Conservation (phyloP, 2,888 invertebrate genomes). For the Leucophora obtusa region DNA sequence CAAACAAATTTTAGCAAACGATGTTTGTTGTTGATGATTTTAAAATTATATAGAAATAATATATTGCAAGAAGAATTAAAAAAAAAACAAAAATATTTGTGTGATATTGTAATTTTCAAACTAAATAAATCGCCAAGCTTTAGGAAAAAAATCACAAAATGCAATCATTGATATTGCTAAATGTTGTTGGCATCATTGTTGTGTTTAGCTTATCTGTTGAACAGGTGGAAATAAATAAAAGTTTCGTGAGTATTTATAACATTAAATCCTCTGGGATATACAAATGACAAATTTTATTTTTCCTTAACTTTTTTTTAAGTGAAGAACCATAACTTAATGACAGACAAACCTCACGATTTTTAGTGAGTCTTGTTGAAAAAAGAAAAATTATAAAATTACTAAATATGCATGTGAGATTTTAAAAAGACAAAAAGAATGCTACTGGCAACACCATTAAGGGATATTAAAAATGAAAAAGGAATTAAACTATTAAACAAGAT, state of each 20-base stretch:
- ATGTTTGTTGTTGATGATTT: no score
- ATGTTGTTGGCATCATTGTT: background rate
- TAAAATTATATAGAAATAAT: no score
- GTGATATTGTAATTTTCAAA: no score
- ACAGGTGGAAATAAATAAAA: conserved; percentile 52
- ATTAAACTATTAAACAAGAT: conserved; percentile 36
- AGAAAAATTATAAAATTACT: conserved; percentile 18
- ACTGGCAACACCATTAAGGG: conserved; percentile 35
- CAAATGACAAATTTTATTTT: conserved; percentile 47
- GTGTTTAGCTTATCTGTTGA: conserved; percentile 46
- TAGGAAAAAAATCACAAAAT: background rate
- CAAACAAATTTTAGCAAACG: no score
- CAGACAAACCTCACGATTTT: conserved; percentile 13
- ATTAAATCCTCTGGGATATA: conserved; percentile 48
- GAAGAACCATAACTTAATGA: conserved; percentile 44
- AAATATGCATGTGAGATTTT: conserved; percentile 39
- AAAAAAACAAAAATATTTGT: no score
- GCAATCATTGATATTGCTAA: background rate
- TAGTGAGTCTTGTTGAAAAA: conserved; percentile 13
- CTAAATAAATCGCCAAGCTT: no score
- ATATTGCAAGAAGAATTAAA: no score
- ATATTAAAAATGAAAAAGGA: conserved; percentile 42
- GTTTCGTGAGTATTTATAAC: conserved; percentile 45
- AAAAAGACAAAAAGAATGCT: background rate
- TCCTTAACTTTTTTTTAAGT: background rate